Evolutionary conservation across 2,888 invertebrate genomes (phyloP), one percentile per base, ranked within the genome.

Genomic region (Laspeyria flexula): DNA sequence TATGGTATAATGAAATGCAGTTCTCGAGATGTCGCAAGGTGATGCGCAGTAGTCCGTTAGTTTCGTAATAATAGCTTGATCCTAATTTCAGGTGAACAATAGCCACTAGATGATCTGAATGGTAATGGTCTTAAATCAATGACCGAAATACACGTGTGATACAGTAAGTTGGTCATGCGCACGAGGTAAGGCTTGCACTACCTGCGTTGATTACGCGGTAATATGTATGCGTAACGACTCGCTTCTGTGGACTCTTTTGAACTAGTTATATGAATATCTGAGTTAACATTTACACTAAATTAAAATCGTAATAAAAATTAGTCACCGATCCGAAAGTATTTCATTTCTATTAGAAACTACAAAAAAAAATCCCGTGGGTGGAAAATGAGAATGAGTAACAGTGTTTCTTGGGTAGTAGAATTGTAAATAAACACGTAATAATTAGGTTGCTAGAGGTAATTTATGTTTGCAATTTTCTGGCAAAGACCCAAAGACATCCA

Each of bases 111-210:
- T 71, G 84, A 72, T 76, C 67, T 58, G 88, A 84, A 89, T 89
- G 72, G 81, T 79, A 89, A 90, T 85, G 80, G 78, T 60, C 61
- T 70, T 85, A 83, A 88, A 88, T 85, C 68, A 76, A 69, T 69
- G 73, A 65, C 62, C 73, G 66, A 77, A 82, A 76, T 75, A 74
- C 65, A 71, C 63, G 73, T 71, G 77, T 81, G 79, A 77, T 79
- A 79, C 80, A 77, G 77, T 76, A 84, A 83, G 84, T 88, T 83
- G 88, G 87, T 83, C 86, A 87, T 76, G 80, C 78, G 79, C 75
- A 69, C 79, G 79, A 78, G 72, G 78, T 71, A 75, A 79, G 75
- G 70, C 64, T 73, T 67, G 59, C 68, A 67, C 65, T 73, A 69
- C 65, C 74, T 65, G 72, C 66, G 60, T 70, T 67, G 73, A 75